Conservation (phyloP, 2,113 vertebrate genomes). For the Petrocephalus microphthalmus region DNA sequence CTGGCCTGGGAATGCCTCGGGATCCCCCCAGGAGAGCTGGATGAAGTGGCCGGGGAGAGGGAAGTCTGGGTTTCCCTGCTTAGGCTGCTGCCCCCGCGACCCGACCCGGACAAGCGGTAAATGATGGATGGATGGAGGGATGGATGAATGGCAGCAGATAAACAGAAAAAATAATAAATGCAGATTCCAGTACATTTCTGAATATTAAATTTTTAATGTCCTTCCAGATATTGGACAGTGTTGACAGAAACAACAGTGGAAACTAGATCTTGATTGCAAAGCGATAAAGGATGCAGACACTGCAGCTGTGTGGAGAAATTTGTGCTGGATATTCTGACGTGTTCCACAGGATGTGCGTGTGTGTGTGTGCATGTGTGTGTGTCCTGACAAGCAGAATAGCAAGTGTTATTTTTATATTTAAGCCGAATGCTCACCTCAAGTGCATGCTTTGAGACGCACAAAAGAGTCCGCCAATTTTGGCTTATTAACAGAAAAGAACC, state of each 20-base stretch:
- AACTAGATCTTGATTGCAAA: not conserved
- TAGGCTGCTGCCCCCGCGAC: too few relatives aligned
- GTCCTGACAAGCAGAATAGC: not conserved
- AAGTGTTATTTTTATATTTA: not conserved
- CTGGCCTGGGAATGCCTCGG: too few relatives aligned
- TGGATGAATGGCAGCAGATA: not conserved
- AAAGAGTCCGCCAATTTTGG: not conserved
- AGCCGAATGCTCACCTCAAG: not conserved
- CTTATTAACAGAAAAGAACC: not conserved
- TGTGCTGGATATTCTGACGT: not conserved
- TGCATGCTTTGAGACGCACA: not conserved
- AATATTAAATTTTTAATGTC: not conserved
- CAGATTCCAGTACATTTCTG: not conserved
- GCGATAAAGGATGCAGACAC: not conserved
- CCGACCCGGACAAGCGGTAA: too few relatives aligned
- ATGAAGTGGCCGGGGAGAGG: too few relatives aligned
- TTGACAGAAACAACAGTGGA: not conserved
- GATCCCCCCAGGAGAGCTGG: too few relatives aligned
- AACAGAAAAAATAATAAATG: not conserved
- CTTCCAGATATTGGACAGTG: not conserved
- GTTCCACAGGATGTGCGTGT: not conserved
- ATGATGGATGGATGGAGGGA: too few relatives aligned
- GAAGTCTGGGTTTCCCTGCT: too few relatives aligned
- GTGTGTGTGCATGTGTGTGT: too few relatives aligned
- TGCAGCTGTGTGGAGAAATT: not conserved